Conservation (phyloP, 2,888 invertebrate species). For the Eupithecia pulchellata region DNA sequence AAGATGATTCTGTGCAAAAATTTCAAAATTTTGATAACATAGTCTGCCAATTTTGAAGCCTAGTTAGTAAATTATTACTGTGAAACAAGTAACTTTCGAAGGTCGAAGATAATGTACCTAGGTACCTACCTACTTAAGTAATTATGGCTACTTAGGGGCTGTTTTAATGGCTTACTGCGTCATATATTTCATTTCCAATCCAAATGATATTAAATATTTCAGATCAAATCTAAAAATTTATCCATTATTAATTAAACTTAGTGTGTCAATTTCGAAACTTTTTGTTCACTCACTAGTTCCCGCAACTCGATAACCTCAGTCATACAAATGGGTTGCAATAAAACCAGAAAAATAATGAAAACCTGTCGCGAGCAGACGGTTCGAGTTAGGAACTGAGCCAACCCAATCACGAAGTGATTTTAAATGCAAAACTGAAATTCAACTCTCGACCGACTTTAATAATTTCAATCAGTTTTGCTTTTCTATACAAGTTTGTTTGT, state of each 20-base stretch:
- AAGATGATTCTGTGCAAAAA: neutral
- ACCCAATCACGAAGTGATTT: conserved; percentile 19
- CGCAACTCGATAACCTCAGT: neutral
- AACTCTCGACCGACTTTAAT: conserved; percentile 16
- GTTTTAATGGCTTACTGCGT: neutral
- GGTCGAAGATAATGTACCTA: too few species aligned
- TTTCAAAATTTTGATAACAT: neutral
- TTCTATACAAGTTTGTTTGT: neutral
- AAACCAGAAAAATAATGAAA: conserved; percentile 11
- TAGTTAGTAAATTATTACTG: neutral
- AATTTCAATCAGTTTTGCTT: conserved; percentile 11
- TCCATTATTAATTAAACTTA: neutral
- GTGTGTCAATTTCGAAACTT: neutral
- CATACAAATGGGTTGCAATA: neutral
- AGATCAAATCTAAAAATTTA: neutral
- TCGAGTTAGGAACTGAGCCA: conserved; percentile 22
- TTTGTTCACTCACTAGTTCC: neutral
- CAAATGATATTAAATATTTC: neutral
- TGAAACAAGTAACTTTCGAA: neutral
- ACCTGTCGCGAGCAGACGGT: conserved; percentile 18
- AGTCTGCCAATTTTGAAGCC: too few species aligned
- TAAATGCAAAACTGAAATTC: conserved; percentile 28
- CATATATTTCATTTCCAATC: neutral
- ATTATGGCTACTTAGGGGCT: neutral
- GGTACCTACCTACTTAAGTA: neutral